Evolutionary conservation across 2,888 invertebrate species (phyloP), one percentile per base, ranked within the genome.

Genomic region (Bugula neritina): DNA sequence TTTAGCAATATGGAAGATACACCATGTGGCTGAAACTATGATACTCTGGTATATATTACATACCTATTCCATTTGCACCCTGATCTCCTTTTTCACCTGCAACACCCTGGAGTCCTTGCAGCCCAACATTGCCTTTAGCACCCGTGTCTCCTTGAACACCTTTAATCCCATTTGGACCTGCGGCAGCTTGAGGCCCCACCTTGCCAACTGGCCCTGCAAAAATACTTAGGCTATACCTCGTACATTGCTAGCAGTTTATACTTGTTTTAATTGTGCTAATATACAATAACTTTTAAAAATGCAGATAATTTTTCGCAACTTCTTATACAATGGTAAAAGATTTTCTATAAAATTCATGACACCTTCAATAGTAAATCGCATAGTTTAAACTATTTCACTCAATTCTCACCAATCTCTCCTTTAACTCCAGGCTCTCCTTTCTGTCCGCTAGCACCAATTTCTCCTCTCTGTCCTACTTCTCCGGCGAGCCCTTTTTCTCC

Each of bases 121-220:
- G 21, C 31, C 63, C 63, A 31, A 5, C 5, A 27, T 34, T 34
- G 10, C 63, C 63, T n/a, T 63, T 63, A 10, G 27, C 63, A 2
- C 63, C 63, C 10, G 3, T 34, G 5, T 13, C 31, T 29, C 63
- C 63, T 31, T 25, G 17, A 2, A 31, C 63, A 31, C 63, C 63
- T 27, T 27, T 21, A 10, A 25, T 27, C 27, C 63, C 63, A 31
- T 29, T 27, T 63, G 21, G 63, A 3, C 63, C 63, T 25, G 63
- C 63, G 31, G 5, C 63, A 63, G 63, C 63, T 31, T 29, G 29
- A 17, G 63, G 63, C 31, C 63, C 63, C 31, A 25, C 25, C 13
- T 3, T 27, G 5, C 63, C 63, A 3, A 2, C 5, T n/a, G 5
- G 13, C 25, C 55, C 55, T 55, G 55, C 55, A 55, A 23, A 10